Evolutionary conservation across 1,140 invertebrate species (phyloP), one percentile per base, ranked within the genome.

Genomic region (Onthophagus taurus): DNA sequence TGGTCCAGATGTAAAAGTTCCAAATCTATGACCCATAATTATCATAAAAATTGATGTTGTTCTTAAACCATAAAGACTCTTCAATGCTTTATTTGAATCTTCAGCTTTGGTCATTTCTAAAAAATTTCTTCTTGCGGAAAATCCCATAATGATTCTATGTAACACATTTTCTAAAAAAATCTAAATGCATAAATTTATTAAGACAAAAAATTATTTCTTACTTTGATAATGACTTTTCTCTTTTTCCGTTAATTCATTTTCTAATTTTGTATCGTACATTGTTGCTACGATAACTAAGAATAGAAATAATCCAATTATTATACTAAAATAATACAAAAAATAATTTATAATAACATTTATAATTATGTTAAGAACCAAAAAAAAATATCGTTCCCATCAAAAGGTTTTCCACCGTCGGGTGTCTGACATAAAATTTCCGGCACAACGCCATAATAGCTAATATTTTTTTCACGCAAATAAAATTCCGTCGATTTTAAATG

Each of bases 1-100:
- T 0, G 73, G 68, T 3, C 72, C 72, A 3, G 66, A 61, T 33
- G 71, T 67, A 21, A 57, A 58, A 5, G 69, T 68, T 3, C 70
- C 71, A 21, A 68, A 64, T 23, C 71, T 61, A 57, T 75, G 74
- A 37, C 65, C 68, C 23, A 68, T 52, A 2, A 71, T 68, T 6
- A 75, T 63, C 9, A 71, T 54, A 47, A 66, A 65, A 36, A 76
- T 74, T 2, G 66, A 63, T 11, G 74, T 47, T 13, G 70, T 71
- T 19, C 70, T 59, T 8, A 75, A 60, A 0, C 74, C 72, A 49
- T 75, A 72, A 1, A 75, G 45, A 2, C 70, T 58, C 31, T 64
- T 60, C 3, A 70, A 41, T 0, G 67, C 66, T 9, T 57, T 51
- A 45, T 71, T 65, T 18, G 65, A 58, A 35, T 64, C 64, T 37